phyloP scores from a whole-genome alignment of 2,888 invertebrate genomes.

The Cryptus armator region DNA sequence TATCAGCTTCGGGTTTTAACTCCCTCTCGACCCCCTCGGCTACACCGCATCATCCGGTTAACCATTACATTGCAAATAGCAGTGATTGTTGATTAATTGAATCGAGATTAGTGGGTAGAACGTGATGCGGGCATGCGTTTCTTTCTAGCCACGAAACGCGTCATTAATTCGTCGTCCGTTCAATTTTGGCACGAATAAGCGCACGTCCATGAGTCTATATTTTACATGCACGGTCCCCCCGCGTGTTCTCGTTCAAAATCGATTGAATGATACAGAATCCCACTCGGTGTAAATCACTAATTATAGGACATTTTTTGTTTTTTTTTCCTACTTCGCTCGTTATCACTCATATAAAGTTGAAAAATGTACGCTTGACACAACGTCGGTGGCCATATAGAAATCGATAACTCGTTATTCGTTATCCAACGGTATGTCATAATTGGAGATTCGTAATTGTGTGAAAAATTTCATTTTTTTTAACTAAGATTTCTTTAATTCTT shows the following conservation, averaged over 20 bases:
- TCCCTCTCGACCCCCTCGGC: background rate
- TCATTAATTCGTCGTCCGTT: background rate
- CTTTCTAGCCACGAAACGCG: background rate
- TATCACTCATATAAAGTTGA: background rate
- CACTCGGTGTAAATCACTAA: background rate
- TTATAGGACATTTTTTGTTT: background rate
- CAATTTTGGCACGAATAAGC: background rate
- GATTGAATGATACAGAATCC: background rate
- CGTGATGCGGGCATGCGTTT: background rate
- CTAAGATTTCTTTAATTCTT: background rate
- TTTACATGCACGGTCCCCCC: background rate
- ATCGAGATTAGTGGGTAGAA: slow-evolving; percentile 8
- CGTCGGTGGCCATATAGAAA: background rate
- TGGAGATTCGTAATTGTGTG: no score
- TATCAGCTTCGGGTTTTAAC: background rate
- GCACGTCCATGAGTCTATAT: background rate
- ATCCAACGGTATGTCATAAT: no score
- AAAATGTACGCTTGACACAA: background rate
- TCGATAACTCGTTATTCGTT: background rate
- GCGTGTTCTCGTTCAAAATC: background rate
- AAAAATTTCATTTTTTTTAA: no score
- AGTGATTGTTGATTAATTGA: slow-evolving; percentile 11
- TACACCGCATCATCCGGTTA: background rate
- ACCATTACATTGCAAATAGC: slow-evolving; percentile 5
- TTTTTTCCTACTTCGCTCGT: background rate